phyloP scores from a whole-genome alignment of 2,113 vertebrate genomes.

The Heterotilapia buettikoferi region DNA sequence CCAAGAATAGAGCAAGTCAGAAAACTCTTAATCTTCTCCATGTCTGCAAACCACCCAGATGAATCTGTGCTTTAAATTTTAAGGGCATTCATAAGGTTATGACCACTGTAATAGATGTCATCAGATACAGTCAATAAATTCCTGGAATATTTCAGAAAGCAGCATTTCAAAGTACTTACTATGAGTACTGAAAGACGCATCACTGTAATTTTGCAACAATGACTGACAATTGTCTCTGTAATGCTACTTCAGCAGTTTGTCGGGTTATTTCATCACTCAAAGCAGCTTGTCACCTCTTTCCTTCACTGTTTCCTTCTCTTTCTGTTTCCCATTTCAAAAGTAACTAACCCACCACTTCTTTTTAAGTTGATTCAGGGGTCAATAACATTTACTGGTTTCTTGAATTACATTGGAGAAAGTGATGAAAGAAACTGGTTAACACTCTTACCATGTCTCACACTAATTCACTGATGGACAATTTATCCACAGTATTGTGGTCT shows the following conservation, averaged over 20 bases:
- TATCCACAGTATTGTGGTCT: background rate
- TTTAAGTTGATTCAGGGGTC: slow-evolving; percentile 77
- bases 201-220: background rate
- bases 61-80: background rate
- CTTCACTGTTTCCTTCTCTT: background rate
- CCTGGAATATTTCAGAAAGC: background rate
- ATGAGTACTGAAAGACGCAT: background rate
- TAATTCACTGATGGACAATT: background rate
- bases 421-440: slow-evolving; percentile 65
- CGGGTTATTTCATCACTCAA: slow-evolving; percentile 18
- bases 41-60: background rate
- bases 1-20: slow-evolving; percentile 29
- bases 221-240: background rate
- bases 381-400: slow-evolving; percentile 73
- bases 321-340: background rate
- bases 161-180: background rate
- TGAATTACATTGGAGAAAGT: slow-evolving; percentile 82
- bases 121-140: background rate
- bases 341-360: background rate
- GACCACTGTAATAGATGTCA: background rate
- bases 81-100: background rate
- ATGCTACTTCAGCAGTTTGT: slow-evolving; percentile 16
- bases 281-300: background rate
- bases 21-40: slow-evolving; percentile 23
- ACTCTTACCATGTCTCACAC: slow-evolving; percentile 4